A percentile compares a stretch with the other conserved stretches of the same genome.
phyloP scores from a whole-genome alignment of 2,797 vertebrate species.

The Anabas testudineus region DNA sequence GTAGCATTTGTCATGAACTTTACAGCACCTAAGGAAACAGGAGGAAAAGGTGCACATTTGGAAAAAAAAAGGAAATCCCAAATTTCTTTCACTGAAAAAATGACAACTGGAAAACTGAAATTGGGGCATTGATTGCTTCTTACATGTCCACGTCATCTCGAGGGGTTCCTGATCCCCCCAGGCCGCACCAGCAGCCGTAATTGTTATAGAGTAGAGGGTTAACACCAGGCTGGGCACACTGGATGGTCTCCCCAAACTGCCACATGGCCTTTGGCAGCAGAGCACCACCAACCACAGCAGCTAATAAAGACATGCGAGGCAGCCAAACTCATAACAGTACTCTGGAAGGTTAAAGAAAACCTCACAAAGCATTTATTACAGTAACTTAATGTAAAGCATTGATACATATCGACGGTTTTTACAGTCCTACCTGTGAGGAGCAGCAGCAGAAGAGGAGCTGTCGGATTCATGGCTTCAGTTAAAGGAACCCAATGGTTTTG shows the following conservation, averaged over 20 bases:
- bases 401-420: background rate
- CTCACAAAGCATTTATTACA: background rate
- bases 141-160: conserved; percentile 77
- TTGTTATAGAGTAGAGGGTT: conserved; percentile 68
- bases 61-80: background rate
- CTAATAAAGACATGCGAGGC: conserved; percentile 33
- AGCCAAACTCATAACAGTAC: background rate
- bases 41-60: background rate
- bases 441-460: conserved; percentile 57
- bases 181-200: conserved; percentile 83
- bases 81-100: background rate
- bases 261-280: conserved; percentile 68
- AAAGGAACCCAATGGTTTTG: background rate
- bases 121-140: background rate
- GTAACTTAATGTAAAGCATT: background rate
- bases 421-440: conserved; percentile 67
- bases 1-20: conserved; percentile 79
- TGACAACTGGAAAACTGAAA: background rate
- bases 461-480: conserved; percentile 55
- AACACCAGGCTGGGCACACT: conserved; percentile 70
- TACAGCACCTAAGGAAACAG: conserved; percentile 74
- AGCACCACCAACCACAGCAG: conserved; percentile 22
- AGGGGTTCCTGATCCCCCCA: conserved; percentile 71
- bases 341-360: background rate
- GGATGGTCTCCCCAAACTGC: conserved; percentile 78